Conservation (phyloP, 1,140 invertebrate species). For the Pomacea maculata region DNA sequence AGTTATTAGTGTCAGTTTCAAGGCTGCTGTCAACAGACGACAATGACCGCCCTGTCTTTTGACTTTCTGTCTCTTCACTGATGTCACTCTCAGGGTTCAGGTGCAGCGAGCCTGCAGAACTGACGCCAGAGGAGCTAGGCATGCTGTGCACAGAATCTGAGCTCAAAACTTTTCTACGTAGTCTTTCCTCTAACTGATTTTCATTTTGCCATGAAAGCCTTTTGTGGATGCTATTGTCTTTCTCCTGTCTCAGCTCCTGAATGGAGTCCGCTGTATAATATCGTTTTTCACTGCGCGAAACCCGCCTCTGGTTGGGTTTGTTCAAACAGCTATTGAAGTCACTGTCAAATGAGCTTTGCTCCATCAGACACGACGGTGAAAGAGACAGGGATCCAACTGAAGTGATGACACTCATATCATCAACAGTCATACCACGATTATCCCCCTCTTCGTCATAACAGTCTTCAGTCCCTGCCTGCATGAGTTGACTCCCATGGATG, state of each 20-base stretch:
- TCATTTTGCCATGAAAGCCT: conserved; percentile 73
- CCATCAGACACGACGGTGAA: conserved; percentile 24
- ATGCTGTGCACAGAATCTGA: conserved; percentile 65
- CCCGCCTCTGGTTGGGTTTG: conserved; percentile 65
- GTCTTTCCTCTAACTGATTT: conserved; percentile 51
- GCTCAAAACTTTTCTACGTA: conserved; percentile 55
- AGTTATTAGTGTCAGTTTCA: not conserved
- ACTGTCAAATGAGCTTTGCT: conserved; percentile 35
- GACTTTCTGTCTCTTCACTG: conserved; percentile 43
- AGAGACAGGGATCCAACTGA: conserved; percentile 21
- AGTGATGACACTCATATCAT: not conserved
- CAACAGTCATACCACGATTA: not conserved
- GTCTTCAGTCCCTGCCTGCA: not conserved
- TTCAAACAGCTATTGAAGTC: conserved; percentile 36
- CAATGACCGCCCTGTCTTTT: not conserved
- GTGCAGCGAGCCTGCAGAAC: conserved; percentile 68
- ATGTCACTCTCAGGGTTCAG: conserved; percentile 64
- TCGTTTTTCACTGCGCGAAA: conserved; percentile 68
- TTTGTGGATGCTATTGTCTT: conserved; percentile 73
- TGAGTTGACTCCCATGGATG: conserved; percentile 11
- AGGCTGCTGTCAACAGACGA: conserved; percentile 1
- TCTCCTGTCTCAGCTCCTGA: conserved; percentile 71
- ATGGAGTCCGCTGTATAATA: conserved; percentile 77
- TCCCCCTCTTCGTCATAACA: not conserved
- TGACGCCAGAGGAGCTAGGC: conserved; percentile 70